A percentile compares a stretch with the other conserved stretches of the same genome.
Evolutionary conservation across 2,797 vertebrate genomes (phyloP).

Genomic region (Eutrigla gurnardus): DNA sequence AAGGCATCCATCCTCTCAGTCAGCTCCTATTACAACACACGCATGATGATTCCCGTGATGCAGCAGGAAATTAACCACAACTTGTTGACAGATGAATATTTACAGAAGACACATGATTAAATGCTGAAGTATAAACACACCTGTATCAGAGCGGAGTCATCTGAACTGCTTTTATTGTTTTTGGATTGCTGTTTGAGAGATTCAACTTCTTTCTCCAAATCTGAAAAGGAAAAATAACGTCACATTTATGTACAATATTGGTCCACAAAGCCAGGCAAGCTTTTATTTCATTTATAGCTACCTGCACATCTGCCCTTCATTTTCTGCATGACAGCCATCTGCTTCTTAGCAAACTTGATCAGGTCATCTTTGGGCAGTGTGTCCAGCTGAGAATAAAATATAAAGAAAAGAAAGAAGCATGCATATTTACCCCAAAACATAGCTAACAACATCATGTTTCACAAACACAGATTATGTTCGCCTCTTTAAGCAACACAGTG

Average conservation of each 20-base stretch:
- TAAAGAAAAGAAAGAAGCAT: not conserved
- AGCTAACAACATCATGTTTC: not conserved
- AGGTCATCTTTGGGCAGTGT: conserved; percentile 95
- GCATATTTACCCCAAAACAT: not conserved
- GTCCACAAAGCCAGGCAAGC: not conserved
- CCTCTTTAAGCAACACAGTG: not conserved
- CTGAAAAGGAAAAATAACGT: conserved; percentile 74
- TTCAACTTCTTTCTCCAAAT: conserved; percentile 92
- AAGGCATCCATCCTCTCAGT: conserved; percentile 90
- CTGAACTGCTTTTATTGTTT: conserved; percentile 68
- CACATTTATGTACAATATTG: not conserved
- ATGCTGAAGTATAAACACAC: conserved; percentile 69
- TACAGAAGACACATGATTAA: not conserved
- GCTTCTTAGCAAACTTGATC: conserved; percentile 98
- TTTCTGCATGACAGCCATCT: conserved; percentile 93
- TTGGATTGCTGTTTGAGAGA: conserved; percentile 83
- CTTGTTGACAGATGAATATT: not conserved
- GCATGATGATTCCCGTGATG: not conserved
- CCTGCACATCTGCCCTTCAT: conserved; percentile 92
- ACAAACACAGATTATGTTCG: not conserved
- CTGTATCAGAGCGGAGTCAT: conserved; percentile 89
- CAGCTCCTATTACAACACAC: conserved; percentile 86
- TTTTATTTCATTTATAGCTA: conserved; percentile 61
- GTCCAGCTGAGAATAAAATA: conserved; percentile 87
- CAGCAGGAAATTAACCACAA: conserved; percentile 12